phyloP scores from a whole-genome alignment of 2,888 invertebrate genomes.

The Eristalis arbustorum region DNA sequence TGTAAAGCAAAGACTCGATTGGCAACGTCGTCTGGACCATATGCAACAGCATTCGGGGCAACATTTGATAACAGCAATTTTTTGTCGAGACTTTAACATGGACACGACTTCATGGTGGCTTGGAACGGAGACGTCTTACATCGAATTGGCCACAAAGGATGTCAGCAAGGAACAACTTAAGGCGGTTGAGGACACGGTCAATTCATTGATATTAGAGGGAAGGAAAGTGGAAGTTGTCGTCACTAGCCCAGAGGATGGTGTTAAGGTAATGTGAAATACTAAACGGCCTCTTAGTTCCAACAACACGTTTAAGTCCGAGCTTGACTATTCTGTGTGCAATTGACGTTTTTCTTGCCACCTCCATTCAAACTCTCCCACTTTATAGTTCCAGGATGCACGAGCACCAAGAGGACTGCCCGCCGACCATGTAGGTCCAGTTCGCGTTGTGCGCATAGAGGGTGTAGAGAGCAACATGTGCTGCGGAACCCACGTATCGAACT shows the following conservation, averaged over 20 bases:
- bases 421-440: conserved; percentile 88
- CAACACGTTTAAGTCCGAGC: too few relatives aligned
- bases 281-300: too few relatives aligned
- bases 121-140: conserved; percentile 86
- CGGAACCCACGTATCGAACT: conserved; percentile 91
- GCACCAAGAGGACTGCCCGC: conserved; percentile 86
- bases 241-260: conserved; percentile 83
- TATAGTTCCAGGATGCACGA: conserved; percentile 75
- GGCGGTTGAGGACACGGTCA: conserved; percentile 84
- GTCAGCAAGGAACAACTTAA: conserved; percentile 82
- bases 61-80: conserved; percentile 90
- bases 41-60: conserved; percentile 96
- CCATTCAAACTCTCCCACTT: too few relatives aligned
- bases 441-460: conserved; percentile 88
- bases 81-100: conserved; percentile 85
- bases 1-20: conserved; percentile 86
- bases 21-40: conserved; percentile 90
- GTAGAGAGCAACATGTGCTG: conserved; percentile 93
- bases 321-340: too few relatives aligned
- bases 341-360: too few relatives aligned
- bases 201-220: conserved; percentile 85
- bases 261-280: conserved; percentile 73
- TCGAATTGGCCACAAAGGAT: conserved; percentile 84
- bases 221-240: conserved; percentile 83
- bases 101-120: conserved; percentile 92